Evolutionary conservation across 2,113 vertebrate genomes (phyloP), one percentile per base, ranked within the genome.

Genomic region (Hippocampus mohnikei): DNA sequence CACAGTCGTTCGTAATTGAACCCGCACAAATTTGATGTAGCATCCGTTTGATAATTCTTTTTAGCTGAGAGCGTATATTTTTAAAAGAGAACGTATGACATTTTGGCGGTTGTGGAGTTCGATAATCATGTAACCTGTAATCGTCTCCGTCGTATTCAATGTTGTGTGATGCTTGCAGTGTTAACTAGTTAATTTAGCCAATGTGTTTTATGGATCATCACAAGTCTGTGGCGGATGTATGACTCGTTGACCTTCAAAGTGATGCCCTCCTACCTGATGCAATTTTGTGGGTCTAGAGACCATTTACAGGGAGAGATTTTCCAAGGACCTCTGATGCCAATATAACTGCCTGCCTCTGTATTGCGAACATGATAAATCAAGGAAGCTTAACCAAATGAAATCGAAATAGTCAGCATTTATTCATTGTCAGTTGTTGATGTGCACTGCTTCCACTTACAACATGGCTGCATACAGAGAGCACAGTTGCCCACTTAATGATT

Each of bases 231-330:
- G 46, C 27, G 1, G 37, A 63, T 21, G 29, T 27, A 21, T 8
- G 46, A 50, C 27, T 76, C 40, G 10, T 61, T 87, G 87, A 89
- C 87, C 88, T 90, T 88, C 83, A 87, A 2, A 73, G 41, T 48
- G 44, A n/a, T 33, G 42, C 58, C 75, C 41, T 63, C 70, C 73
- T 60, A 9, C 56, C 52, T 56, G 71, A 63, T 81, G 72, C 72
- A 69, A 23, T 44, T 42, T 23, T 50, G 46, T 50, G 16, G 16
- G 46, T 50, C 46, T 16, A 50, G 16, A 18, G 46, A 48, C 46
- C 4, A 6, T 5, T 48, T 18, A 2, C 46, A 18, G 15, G 18
- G 16, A 20, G 16, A 50, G 6, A 50, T 50, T 18, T 50, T 6
- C 16, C 1, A 18, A 50, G 42, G 5, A 50, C 46, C 15, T 0